These are phyloP conservation scores for Molossus alvarezi DNA, from an alignment of 2,797 vertebrate species.

Conservation along the genomic window DNA sequence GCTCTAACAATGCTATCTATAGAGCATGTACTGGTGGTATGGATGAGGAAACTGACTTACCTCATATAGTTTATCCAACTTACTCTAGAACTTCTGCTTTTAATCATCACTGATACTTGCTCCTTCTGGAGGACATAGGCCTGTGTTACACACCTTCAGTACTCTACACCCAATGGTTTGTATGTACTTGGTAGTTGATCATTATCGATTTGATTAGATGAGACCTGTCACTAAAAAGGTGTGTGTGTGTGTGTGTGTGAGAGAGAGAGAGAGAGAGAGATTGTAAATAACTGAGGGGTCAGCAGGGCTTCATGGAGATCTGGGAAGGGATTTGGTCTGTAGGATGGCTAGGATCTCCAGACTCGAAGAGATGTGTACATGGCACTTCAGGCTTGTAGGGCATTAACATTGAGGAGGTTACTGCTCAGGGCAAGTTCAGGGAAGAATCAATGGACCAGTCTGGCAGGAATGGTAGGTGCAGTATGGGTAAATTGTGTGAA, in stretches of 20 bases:
- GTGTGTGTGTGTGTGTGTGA: background rate
- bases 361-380: background rate
- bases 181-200: background rate
- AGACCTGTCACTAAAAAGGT: background rate
- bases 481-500: background rate
- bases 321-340: background rate
- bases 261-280: no score
- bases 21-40: background rate
- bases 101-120: background rate
- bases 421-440: background rate
- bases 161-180: background rate
- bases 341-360: background rate
- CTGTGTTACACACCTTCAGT: background rate
- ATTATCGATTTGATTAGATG: background rate
- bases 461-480: background rate
- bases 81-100: background rate
- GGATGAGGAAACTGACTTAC: background rate
- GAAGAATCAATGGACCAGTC: background rate
- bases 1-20: background rate
- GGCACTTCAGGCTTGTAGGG: background rate
- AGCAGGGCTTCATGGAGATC: background rate
- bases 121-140: background rate
- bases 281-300: background rate
- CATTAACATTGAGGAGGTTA: background rate
- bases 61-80: background rate